Base-by-base conservation (phyloP, 2,888 invertebrate genomes). In the Caradrina kadenii region DNA sequence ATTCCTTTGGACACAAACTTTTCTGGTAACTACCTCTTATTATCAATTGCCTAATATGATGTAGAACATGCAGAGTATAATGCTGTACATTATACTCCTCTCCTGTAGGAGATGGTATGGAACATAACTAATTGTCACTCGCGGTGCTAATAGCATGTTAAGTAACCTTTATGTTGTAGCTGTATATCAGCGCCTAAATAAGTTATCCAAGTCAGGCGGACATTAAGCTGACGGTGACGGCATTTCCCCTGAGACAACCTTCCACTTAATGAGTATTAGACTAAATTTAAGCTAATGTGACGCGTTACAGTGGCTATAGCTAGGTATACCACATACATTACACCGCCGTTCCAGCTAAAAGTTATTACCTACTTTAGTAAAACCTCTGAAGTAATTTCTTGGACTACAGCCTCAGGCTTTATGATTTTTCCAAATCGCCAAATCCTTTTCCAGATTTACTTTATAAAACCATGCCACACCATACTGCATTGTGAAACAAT, bases 141-240 rank as follows among this genome's bases (percentile, higher is more conserved):
- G 19, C 42, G 22, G 7, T 49, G 55, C 50, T 59, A 76, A 76
- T 59, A 26, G 60, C 77, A 52, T 59, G 77, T 76, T 69, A 63
- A 76, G 50, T 55, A 70, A 74, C 53, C 42, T 61, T 53, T 50
- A 54, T 61, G 48, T 58, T 49, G 50, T 56, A 26, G 56, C 49
- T 65, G 63, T 63, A 62, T 31, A 13, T 65, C 49, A 22, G n/a
- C 42, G 10, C 56, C 39, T 81, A 68, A 78, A 54, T 64, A 31
- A 66, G 48, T 73, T 73, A 73, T 31, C 52, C 21, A 53, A 67
- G 73, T 61, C 53, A 26, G 26, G n/a, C 49, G 17, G 26, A 63
- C 63, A 54, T 56, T 81, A 66, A 63, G 54, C 54, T 82, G 69
- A 64, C 63, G 61, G 59, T 68, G 69, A 73, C 31, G 61, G 56